Base-by-base conservation (phyloP, 2,797 vertebrate species). In the Acipenser ruthenus region DNA sequence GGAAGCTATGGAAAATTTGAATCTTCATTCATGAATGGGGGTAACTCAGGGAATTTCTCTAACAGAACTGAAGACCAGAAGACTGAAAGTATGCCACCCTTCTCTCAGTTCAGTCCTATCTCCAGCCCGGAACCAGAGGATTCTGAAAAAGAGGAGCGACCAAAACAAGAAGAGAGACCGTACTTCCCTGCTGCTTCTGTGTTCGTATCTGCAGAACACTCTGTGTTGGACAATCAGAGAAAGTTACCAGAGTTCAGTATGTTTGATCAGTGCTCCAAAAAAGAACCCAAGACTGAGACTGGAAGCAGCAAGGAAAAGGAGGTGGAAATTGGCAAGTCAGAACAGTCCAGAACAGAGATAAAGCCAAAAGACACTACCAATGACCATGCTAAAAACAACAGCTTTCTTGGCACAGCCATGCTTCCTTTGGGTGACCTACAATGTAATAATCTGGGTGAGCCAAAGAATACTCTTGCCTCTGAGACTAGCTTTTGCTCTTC, bases 81-180 rank as follows among this genome's bases (percentile, higher is more conserved):
- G 75, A 74, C 87, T 0, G 91, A 94, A 68, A 89, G 86, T 49
- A 79, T 90, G 50, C 88, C 91, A 7, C 81, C 89, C 4, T 93
- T 93, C 74, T 90, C 89, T 68, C 89, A 94, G 78, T 94, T 95
- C 68, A 96, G 94, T 77, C 94, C 95, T 0, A 93, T 96, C 73
- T 98, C 95, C 66, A 97, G 94, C 77, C 93, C 94, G 1, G 94
- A 95, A 63, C 84, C 91, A 0, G 94, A 96, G 73, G 92, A 92
- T 0, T 10, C 80, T 64, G 86, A 73, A 65, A 81, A 89, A 72
- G 84, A 84, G 62, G 83, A 82, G 50, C 78, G 84, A 79, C 74
- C 88, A 68, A 91, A 92, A 76, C 83, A 82, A 68, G 74, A 76
- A 59, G 91, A 93, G 51, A 83, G 79, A 69, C 85, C 87, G 0